These are phyloP conservation scores for Adela reaumurella DNA, from an alignment of 2,888 invertebrate genomes.

Conservation along the genomic window DNA sequence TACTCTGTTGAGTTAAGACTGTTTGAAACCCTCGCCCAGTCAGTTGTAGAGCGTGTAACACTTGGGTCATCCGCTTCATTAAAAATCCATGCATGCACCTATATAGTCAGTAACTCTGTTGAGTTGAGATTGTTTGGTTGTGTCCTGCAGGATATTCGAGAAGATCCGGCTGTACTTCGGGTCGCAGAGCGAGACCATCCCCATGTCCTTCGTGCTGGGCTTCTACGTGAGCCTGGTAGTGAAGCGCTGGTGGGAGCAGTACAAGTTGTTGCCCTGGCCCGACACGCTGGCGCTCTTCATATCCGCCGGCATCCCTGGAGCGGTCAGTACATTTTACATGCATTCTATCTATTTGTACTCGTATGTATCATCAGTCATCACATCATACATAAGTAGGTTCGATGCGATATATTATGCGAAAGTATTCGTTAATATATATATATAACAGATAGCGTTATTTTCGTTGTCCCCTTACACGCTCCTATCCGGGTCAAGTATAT, in stretches of 20 bases:
- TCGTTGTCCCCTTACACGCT: no score
- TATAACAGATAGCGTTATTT: no score
- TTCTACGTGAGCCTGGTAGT: slow-evolving; percentile 93
- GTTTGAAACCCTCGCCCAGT: no score
- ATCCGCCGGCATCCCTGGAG: slow-evolving; percentile 87
- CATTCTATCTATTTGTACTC: slow-evolving; percentile 14
- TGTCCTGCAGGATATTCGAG: slow-evolving; percentile 76
- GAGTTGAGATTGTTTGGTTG: no score
- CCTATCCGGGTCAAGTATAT: no score
- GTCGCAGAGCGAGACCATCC: slow-evolving; percentile 84
- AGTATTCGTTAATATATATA: no score
- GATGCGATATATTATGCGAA: no score
- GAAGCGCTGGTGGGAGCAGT: slow-evolving; percentile 95
- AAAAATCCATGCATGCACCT: no score
- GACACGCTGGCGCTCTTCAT: slow-evolving; percentile 89
- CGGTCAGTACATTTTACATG: slow-evolving; percentile 69
- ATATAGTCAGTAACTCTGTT: no score
- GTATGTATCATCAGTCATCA: not conserved
- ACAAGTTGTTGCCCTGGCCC: slow-evolving; percentile 89
- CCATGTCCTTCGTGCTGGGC: slow-evolving; percentile 92
- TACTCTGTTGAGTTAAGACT: no score
- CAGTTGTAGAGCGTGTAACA: no score
- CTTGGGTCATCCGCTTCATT: no score
- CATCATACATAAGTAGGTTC: not conserved
- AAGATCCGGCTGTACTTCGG: slow-evolving; percentile 82